Evolutionary conservation across 2,888 invertebrate species (phyloP).

Genomic region (Drosophila cyrtoloma): DNA sequence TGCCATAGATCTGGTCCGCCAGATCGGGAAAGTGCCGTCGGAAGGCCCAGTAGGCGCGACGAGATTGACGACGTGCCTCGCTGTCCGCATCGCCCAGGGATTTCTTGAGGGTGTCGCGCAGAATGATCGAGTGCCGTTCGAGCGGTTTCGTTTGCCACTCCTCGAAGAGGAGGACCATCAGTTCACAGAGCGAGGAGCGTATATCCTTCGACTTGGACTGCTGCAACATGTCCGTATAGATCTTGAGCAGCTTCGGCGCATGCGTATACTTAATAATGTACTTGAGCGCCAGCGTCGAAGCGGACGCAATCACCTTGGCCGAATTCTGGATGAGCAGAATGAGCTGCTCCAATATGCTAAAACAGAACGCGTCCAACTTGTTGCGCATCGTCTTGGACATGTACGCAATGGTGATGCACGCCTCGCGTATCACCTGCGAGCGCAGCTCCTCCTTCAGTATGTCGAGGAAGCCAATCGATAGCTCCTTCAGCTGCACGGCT

Average conservation of each 20-base stretch:
- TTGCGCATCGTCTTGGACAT: slow-evolving; percentile 93
- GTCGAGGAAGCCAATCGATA: slow-evolving; percentile 93
- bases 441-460: slow-evolving; percentile 95
- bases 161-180: slow-evolving; percentile 92
- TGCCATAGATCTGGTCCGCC: slow-evolving; percentile 93
- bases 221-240: slow-evolving; percentile 90
- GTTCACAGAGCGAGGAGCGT: slow-evolving; percentile 91
- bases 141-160: slow-evolving; percentile 94
- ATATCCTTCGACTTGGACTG: slow-evolving; percentile 97
- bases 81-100: slow-evolving; percentile 97
- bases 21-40: slow-evolving; percentile 95
- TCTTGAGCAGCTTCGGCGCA: slow-evolving; percentile 91
- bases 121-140: slow-evolving; percentile 91
- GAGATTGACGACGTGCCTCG: slow-evolving; percentile 90
- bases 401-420: slow-evolving; percentile 97
- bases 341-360: slow-evolving; percentile 92
- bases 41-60: slow-evolving; percentile 95
- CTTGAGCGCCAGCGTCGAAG: slow-evolving; percentile 93
- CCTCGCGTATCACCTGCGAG: slow-evolving; percentile 94
- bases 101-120: slow-evolving; percentile 93
- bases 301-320: slow-evolving; percentile 97
- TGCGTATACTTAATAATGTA: slow-evolving; percentile 95
- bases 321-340: slow-evolving; percentile 97
- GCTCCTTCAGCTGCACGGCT: slow-evolving; percentile 90
- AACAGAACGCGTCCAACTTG: slow-evolving; percentile 94